Conservation (phyloP, 2,113 vertebrate genomes). For the Ahaetulla prasina region DNA sequence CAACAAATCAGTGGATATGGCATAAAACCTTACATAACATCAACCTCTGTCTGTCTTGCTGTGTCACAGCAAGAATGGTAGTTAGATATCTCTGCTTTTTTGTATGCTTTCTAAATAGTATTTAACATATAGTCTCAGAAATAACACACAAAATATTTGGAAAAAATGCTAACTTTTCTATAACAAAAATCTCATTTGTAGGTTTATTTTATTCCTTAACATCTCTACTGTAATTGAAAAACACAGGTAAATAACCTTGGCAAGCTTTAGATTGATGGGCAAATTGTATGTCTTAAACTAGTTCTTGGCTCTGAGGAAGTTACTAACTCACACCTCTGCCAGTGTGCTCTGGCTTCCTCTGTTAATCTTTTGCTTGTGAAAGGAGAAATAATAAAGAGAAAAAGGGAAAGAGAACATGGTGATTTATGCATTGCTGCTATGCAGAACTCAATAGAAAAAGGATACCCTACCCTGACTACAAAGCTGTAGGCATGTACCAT, state of each 20-base stretch:
- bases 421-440: not conserved
- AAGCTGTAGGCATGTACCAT: not conserved
- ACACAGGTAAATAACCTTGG: not conserved
- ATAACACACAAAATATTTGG: not conserved
- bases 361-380: not conserved
- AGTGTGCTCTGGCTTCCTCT: not conserved
- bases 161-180: not conserved
- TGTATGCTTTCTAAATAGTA: not conserved
- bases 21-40: not conserved
- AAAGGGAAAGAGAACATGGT: not conserved
- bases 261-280: not conserved
- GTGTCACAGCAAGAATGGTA: rapidly evolving
- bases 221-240: not conserved
- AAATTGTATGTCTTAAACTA: not conserved
- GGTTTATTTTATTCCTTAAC: not conserved
- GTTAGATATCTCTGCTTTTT: not conserved
- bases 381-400: not conserved
- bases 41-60: not conserved
- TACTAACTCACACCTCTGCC: not conserved
- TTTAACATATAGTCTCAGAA: not conserved
- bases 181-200: not conserved
- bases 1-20: not conserved
- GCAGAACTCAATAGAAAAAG: not conserved
- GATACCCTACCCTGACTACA: not conserved
- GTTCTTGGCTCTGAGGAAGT: not conserved